Conservation (phyloP, 1,140 invertebrate species). For the Cotesia chilonis region DNA sequence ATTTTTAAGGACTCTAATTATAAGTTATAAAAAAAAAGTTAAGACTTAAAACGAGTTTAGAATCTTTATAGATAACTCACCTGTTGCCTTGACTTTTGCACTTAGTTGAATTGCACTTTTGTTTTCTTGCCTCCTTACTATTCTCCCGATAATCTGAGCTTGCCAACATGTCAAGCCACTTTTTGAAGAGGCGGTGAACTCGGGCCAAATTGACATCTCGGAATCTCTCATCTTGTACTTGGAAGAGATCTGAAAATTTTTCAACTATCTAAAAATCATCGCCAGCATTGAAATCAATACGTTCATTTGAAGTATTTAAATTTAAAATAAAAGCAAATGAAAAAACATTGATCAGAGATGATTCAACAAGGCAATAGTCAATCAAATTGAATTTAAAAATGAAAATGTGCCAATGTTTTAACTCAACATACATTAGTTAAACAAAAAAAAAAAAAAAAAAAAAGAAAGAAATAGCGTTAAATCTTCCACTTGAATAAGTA, state of each 20-base stretch:
- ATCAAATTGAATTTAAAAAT: too few species aligned
- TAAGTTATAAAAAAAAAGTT: too few species aligned
- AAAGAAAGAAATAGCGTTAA: too few species aligned
- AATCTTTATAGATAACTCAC: conserved; percentile 40
- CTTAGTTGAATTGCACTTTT: conserved; percentile 39
- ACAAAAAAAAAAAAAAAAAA: too few species aligned
- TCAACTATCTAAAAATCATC: conserved; percentile 67
- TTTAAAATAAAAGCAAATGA: conserved; percentile 25
- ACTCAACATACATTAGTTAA: too few species aligned
- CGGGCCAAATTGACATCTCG: conserved; percentile 67
- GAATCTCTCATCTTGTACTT: conserved; percentile 65
- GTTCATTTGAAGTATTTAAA: conserved; percentile 46
- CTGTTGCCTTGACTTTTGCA: conserved; percentile 54
- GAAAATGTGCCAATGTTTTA: too few species aligned
- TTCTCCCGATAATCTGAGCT: conserved; percentile 62
- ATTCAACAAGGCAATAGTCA: too few species aligned
- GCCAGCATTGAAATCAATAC: conserved; percentile 51
- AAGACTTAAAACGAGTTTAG: conserved; percentile 16
- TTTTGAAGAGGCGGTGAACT: conserved; percentile 68
- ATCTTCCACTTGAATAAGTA: too few species aligned
- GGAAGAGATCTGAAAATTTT: conserved; percentile 66
- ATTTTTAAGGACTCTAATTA: background rate
- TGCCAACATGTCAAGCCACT: conserved; percentile 68
- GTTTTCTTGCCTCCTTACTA: conserved; percentile 48
- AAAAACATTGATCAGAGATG: too few species aligned